Base-by-base conservation (phyloP, 1,140 invertebrate species). In the Homarus americanus region DNA sequence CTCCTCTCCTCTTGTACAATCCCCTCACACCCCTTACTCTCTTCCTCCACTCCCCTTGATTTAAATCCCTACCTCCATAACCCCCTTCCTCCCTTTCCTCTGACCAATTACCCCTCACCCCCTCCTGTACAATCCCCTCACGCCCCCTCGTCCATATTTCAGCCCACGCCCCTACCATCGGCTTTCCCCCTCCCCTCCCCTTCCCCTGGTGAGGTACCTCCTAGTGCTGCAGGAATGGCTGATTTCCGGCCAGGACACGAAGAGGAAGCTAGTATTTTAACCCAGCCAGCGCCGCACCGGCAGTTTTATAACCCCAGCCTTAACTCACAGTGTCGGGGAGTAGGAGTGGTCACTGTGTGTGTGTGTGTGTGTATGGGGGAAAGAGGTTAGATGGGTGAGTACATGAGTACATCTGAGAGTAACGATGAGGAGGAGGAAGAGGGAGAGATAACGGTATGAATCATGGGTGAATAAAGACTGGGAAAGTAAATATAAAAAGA, bases 191-290 rank as follows among this genome's bases (percentile, higher is more conserved):
- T 20, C 66, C 63, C 40, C 2, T 40, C 20, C 53, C 63, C 82
- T 79, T n/a, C 38, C 24, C 75, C 34, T 36, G 24, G 58, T 63
- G 34, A 58, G n/a, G 36, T 63, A 36, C 82, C 32, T 41, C 49
- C 58, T 41, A 69, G 40, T 20, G 41, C 72, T 86, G 83, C 72
- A 86, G 83, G 83, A 58, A 86, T 86, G 83, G 83, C 40, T 86
- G 83, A 86, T 86, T 86, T 86, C 83, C 83, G 66, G 83, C 83
- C 41, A 73, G 83, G 53, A 86, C 83, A 76, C 83, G 69, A 53
- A 86, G 83, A 86, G 83, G 83, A 86, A 86, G 83, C 83, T 36
- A 75, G 83, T 86, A 86, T 86, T 76, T 86, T 86, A 86, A 69
- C 72, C 66, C 41, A n/a, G 69, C 72, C 83, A 86, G 83, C 83